A percentile compares a stretch with the other conserved stretches of the same genome.
phyloP scores from a whole-genome alignment of 2,113 vertebrate species.

The Syrrhaptes paradoxus region DNA sequence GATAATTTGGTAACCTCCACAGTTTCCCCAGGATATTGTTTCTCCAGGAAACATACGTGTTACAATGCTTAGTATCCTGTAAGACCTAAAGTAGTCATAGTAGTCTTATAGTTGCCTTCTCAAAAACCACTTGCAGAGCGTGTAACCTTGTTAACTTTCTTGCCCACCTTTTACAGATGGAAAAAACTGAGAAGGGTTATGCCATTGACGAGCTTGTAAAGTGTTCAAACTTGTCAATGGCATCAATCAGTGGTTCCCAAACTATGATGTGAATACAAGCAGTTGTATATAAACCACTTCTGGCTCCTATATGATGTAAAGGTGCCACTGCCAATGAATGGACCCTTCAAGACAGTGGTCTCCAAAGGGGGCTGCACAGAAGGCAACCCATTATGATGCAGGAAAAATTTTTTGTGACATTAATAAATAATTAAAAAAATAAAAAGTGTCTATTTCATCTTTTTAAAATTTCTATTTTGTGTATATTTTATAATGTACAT shows the following conservation, averaged over 20 bases:
- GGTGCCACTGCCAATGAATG: background rate
- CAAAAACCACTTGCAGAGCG: background rate
- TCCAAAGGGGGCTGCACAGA: background rate
- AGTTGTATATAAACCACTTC: background rate
- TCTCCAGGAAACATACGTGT: background rate
- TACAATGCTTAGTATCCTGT: background rate
- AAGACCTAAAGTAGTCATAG: background rate
- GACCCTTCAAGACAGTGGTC: background rate
- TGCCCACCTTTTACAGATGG: background rate
- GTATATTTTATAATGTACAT: background rate
- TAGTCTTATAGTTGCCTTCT: background rate
- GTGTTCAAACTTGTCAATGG: background rate
- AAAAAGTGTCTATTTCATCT: accelerated
- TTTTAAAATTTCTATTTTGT: background rate
- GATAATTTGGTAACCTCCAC: background rate
- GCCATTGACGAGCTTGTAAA: background rate
- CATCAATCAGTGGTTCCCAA: background rate
- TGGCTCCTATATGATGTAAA: background rate
- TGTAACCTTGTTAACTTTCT: background rate
- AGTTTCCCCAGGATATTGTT: background rate
- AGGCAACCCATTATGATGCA: background rate
- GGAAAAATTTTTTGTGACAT: background rate
- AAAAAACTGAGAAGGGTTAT: background rate
- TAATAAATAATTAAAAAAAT: background rate
- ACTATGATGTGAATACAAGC: background rate